Base-by-base conservation (phyloP, 2,888 invertebrate species). In the Agelastica alni region DNA sequence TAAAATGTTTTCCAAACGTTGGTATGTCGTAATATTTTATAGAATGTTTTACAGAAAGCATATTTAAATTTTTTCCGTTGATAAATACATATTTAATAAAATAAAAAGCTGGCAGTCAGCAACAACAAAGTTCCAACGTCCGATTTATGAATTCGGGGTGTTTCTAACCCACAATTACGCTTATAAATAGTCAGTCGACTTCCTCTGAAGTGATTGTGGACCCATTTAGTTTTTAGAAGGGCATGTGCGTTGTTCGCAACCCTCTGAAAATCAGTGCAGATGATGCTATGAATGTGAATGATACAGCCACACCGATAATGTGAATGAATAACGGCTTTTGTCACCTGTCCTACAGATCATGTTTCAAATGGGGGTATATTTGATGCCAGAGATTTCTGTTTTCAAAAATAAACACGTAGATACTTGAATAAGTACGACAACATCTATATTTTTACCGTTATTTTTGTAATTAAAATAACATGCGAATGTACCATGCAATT, bases 271-370 rank as follows among this genome's bases (percentile, higher is more conserved):
- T 12, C 37, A 3, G n/a, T 18, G 36, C 37, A 39, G 37, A 39
- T 39, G 37, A 39, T 37, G 17, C n/a, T 16, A 36, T 37, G 37
- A 37, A 39, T 39, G 37, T 14, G 37, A 39, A 39, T 39, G 37
- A 39, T 39, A 39, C 37, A 37, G 14, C 14, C 37, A 10, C 17
- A 39, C 20, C 20, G 18, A 39, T 39, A n/a, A 39, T 39, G 37
- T 9, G 37, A 39, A 20, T 39, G 37, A 39, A 12, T 39, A 39
- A 39, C 37, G 37, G 37, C 18, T 39, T 39, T 39, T 20, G 18
- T 39, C 37, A 39, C 37, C 37, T 39, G 37, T 39, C 37, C 12
- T 12, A 39, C 37, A 39, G 20, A 39, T 39, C 20, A 20, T 12
- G 10, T 17, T 39, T 39, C 37, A 12, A 2, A n/a, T 20, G 4